phyloP scores from a whole-genome alignment of 2,888 invertebrate species.

The Tiliacea citrago region DNA sequence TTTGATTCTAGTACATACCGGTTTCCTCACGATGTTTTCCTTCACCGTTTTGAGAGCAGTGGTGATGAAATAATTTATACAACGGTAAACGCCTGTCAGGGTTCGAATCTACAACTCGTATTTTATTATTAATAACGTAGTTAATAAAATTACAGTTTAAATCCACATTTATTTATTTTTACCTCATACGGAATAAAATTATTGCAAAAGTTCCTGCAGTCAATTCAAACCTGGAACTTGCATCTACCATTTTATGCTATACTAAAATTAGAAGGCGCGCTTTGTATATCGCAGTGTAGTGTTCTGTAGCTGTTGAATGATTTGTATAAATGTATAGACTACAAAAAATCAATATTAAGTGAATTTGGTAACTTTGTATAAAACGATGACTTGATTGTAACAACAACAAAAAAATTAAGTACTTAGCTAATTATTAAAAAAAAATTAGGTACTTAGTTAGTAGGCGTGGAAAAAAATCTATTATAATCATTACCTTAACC shows the following conservation, averaged over 20 bases:
- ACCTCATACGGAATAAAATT: neutral
- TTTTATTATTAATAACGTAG: neutral
- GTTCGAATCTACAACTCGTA: too few species aligned
- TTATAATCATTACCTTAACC: conserved; percentile 12
- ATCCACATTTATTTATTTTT: neutral
- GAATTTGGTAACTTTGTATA: too few species aligned
- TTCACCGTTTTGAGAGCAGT: too few species aligned
- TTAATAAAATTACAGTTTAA: neutral
- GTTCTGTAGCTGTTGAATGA: neutral
- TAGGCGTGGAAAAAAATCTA: neutral
- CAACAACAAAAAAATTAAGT: too few species aligned
- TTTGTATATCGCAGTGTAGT: neutral
- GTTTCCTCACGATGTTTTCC: too few species aligned
- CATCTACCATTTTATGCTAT: conserved; percentile 29
- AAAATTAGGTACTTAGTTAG: too few species aligned
- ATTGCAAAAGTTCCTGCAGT: conserved; percentile 24
- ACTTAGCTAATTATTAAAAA: too few species aligned
- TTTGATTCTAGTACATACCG: too few species aligned
- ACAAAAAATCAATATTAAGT: neutral
- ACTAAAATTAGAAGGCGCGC: conserved; percentile 33
- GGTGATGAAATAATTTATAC: too few species aligned
- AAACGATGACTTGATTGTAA: neutral
- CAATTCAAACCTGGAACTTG: neutral
- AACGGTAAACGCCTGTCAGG: too few species aligned
- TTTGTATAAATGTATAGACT: neutral